Evolutionary conservation across 2,888 invertebrate species (phyloP).

Genomic region (Chaitophorus viminalis): DNA sequence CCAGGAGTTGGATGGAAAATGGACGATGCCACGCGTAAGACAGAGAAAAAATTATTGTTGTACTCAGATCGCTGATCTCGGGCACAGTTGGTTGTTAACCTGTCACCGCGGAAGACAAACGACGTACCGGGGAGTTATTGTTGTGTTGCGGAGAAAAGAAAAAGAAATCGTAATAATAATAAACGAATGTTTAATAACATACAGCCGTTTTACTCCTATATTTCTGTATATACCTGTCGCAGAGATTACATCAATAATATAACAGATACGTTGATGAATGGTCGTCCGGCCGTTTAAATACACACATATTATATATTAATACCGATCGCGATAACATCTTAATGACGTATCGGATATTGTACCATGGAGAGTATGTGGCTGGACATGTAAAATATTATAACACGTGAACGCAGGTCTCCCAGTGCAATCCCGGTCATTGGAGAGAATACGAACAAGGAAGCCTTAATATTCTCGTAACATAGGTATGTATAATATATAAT

Average conservation of each 20-base stretch:
- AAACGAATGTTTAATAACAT: conserved; percentile 49
- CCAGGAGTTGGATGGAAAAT: not conserved
- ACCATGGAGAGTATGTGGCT: not conserved
- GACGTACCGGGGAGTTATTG: conserved; percentile 11
- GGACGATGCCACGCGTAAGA: not conserved
- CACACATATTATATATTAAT: not conserved
- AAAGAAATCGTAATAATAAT: conserved; percentile 25
- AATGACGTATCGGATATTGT: conserved; percentile 41
- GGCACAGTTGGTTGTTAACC: conserved; percentile 30
- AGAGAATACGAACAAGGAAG: too few relatives aligned
- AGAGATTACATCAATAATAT: conserved; percentile 50
- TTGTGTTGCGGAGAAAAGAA: conserved; percentile 18
- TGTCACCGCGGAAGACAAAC: conserved; percentile 52
- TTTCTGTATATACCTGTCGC: not conserved
- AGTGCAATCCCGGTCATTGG: too few relatives aligned
- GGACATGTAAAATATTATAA: not conserved
- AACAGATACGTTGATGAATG: conserved; percentile 51
- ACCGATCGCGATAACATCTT: conserved; percentile 55
- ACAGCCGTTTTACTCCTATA: not conserved
- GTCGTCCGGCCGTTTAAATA: conserved; percentile 36
- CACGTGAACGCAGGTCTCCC: too few relatives aligned
- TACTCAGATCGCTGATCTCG: not conserved
- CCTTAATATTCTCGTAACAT: too few relatives aligned
- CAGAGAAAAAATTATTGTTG: not conserved
- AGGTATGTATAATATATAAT: too few relatives aligned